Conservation (phyloP, 2,888 invertebrate species). For the Drosophila hamatofila region DNA sequence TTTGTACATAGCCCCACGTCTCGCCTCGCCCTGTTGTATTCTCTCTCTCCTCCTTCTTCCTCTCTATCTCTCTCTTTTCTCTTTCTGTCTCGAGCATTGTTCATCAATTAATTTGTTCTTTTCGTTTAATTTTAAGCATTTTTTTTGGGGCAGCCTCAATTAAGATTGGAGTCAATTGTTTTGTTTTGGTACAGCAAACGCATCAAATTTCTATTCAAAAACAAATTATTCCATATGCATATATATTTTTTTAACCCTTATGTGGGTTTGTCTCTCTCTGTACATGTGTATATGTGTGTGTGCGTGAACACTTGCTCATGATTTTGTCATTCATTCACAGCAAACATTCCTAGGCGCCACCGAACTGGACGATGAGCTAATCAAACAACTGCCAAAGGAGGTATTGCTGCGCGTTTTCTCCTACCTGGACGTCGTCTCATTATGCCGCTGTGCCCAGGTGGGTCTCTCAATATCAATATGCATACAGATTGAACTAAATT, state of each 20-base stretch:
- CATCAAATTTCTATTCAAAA: conserved; percentile 37
- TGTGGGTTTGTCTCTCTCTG: not conserved
- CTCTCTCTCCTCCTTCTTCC: conserved; percentile 6
- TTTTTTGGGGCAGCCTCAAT: conserved; percentile 42
- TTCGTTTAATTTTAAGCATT: conserved; percentile 29
- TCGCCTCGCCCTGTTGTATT: conserved; percentile 3
- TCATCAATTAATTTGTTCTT: conserved; percentile 71
- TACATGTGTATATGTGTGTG: not conserved
- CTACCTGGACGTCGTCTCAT: conserved; percentile 97
- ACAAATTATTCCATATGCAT: conserved; percentile 32
- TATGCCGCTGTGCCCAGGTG: conserved; percentile 98
- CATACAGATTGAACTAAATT: conserved; percentile 6
- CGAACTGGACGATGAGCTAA: conserved; percentile 85
- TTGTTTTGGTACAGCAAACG: conserved; percentile 48
- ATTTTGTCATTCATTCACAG: conserved; percentile 53
- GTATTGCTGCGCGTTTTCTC: conserved; percentile 96
- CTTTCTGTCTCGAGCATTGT: conserved; percentile 34
- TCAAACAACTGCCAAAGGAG: conserved; percentile 96
- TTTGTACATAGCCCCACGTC: conserved; percentile 48
- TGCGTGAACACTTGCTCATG: not conserved
- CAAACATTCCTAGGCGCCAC: conserved; percentile 85
- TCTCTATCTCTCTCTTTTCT: conserved; percentile 15
- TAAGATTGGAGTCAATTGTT: conserved; percentile 54
- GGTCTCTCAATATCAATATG: conserved; percentile 1
- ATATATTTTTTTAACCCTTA: conserved; percentile 11